Conservation (phyloP, 2,113 vertebrate species). For the Glaucidium brasilianum region DNA sequence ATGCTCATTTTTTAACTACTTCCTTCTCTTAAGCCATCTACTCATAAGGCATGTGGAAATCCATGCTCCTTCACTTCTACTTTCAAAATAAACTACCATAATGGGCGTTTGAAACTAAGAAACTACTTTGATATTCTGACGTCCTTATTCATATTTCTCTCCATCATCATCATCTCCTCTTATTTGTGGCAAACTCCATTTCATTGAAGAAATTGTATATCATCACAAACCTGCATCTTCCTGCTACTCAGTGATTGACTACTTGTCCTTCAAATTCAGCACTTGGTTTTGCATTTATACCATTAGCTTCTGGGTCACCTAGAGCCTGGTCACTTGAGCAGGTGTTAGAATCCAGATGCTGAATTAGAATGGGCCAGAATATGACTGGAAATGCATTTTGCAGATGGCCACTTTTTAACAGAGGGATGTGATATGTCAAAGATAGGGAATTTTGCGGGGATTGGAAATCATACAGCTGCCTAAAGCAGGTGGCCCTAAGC, state of each 20-base stretch:
- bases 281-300: neutral
- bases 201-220: neutral
- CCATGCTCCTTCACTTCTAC: neutral
- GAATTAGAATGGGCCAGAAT: neutral
- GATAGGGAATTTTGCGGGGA: neutral
- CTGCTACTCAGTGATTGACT: neutral
- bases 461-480: constrained; percentile 3
- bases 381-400: constrained; percentile 9
- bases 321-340: neutral
- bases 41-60: neutral
- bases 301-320: neutral
- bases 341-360: neutral
- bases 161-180: neutral
- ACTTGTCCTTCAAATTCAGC: neutral
- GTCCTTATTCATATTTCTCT: neutral
- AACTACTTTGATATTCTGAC: neutral
- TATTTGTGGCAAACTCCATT: neutral
- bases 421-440: neutral
- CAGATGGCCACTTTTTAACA: neutral
- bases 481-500: constrained; percentile 30
- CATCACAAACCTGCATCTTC: neutral
- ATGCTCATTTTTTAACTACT: neutral
- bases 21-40: neutral
- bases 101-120: neutral
- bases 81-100: neutral